Conservation (phyloP, 2,888 invertebrate genomes). For the Campoplex nolae region DNA sequence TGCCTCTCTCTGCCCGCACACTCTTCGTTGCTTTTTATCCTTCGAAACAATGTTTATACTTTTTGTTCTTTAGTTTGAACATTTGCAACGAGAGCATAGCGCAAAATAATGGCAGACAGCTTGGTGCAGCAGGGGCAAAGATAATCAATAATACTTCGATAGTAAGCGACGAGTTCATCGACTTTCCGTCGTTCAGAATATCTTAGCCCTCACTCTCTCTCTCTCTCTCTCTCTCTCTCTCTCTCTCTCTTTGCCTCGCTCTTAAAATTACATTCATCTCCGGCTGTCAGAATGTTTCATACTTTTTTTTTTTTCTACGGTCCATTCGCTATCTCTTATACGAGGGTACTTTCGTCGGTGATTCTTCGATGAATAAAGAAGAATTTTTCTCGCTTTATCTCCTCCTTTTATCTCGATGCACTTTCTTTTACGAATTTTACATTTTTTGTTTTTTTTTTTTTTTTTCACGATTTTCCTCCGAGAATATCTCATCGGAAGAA, state of each 20-base stretch:
- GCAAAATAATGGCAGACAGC: conserved; percentile 44
- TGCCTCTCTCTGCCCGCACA: background rate
- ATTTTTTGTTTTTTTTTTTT: background rate
- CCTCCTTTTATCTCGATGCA: background rate
- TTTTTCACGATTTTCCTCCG: background rate
- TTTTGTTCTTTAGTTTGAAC: background rate
- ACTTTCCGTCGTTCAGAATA: conserved; percentile 35
- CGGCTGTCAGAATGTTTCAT: conserved; percentile 23
- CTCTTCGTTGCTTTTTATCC: conserved; percentile 12
- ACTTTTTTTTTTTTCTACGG: background rate
- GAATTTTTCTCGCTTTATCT: background rate
- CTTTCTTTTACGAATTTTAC: background rate
- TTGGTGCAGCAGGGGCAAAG: conserved; percentile 52
- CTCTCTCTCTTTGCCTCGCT: background rate
- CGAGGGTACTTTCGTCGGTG: background rate
- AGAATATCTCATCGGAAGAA: background rate
- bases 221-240: background rate
- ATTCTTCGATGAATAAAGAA: background rate
- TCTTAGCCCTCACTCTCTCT: background rate
- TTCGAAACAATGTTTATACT: background rate
- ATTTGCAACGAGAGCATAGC: background rate
- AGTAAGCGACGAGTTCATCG: conserved; percentile 43
- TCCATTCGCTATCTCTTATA: background rate
- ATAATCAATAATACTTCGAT: conserved; percentile 49
- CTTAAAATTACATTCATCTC: conserved; percentile 33